phyloP scores from a whole-genome alignment of 2,888 invertebrate species.

The Prionchulus punctatus region DNA sequence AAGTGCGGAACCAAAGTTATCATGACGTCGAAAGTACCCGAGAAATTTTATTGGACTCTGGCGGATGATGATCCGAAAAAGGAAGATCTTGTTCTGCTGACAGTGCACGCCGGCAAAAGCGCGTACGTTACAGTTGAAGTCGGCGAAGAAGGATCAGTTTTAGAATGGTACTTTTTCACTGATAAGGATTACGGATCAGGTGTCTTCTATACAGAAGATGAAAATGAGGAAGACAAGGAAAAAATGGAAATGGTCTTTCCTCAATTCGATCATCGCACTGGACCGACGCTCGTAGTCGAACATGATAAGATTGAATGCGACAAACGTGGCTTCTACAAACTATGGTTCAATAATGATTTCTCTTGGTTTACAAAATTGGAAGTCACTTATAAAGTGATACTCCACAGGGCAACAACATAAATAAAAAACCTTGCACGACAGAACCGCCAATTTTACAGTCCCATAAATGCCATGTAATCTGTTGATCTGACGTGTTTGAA shows the following conservation, averaged over 20 bases:
- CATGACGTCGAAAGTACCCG: neutral
- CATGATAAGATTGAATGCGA: neutral
- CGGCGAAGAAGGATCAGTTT: neutral
- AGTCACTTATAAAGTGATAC: no score
- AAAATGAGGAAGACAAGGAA: neutral
- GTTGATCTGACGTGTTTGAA: no score
- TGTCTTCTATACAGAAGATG: neutral
- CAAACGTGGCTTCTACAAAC: neutral
- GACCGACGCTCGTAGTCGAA: neutral
- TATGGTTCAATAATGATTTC: neutral
- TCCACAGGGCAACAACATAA: no score
- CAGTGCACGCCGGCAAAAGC: neutral
- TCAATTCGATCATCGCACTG: neutral
- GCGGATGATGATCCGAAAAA: neutral
- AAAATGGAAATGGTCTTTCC: neutral
- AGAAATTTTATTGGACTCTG: neutral
- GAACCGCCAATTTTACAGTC: no score
- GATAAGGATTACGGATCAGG: neutral
- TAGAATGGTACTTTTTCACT: neutral
- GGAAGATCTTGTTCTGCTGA: neutral
- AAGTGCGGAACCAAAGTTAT: constrained; percentile 14
- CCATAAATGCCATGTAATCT: no score
- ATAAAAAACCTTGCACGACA: no score
- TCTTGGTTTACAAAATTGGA: no score
- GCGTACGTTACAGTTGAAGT: neutral